Conservation (phyloP, 1,140 invertebrate species). For the Agrilus planipennis region DNA sequence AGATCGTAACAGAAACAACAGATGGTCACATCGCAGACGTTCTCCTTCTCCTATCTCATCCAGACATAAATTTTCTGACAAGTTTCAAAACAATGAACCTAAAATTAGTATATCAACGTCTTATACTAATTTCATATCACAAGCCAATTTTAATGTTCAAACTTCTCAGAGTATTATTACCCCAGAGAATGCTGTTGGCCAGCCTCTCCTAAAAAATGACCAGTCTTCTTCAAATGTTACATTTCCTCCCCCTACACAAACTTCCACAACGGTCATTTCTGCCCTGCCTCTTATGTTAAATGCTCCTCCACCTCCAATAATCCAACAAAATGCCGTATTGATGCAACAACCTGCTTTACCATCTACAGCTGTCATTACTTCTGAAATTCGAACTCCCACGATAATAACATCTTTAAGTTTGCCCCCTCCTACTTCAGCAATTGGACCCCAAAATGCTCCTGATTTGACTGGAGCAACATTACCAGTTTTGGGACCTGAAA, state of each 20-base stretch:
- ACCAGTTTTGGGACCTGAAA: conserved; percentile 19
- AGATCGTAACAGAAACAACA: conserved; percentile 26
- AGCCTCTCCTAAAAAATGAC: conserved; percentile 22
- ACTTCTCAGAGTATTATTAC: conserved; percentile 5
- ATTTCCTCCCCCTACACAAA: conserved; percentile 11
- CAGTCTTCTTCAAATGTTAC: conserved; percentile 12
- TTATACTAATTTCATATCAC: conserved; percentile 18
- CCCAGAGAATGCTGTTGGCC: conserved; percentile 21
- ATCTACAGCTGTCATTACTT: conserved; percentile 10
- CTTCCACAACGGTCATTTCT: conserved; percentile 17
- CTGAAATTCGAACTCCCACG: conserved; percentile 4
- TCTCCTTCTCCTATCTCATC: conserved; percentile 21
- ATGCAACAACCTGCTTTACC: conserved; percentile 16
- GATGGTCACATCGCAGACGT: conserved; percentile 15
- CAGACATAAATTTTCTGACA: conserved; percentile 22
- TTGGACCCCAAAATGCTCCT: conserved; percentile 12
- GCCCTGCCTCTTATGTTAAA: conserved; percentile 31
- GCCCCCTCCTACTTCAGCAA: conserved; percentile 30
- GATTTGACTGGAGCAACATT: conserved; percentile 11
- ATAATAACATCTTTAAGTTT: conserved; percentile 29
- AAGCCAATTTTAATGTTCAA: conserved; percentile 14
- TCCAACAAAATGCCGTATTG: conserved; percentile 14
- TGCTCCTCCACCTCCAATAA: conserved; percentile 30
- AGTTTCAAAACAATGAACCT: conserved; percentile 20
- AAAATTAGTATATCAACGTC: conserved; percentile 29